Evolutionary conservation across 2,113 vertebrate species (phyloP).

Genomic region (Neopipo cinnamomea): DNA sequence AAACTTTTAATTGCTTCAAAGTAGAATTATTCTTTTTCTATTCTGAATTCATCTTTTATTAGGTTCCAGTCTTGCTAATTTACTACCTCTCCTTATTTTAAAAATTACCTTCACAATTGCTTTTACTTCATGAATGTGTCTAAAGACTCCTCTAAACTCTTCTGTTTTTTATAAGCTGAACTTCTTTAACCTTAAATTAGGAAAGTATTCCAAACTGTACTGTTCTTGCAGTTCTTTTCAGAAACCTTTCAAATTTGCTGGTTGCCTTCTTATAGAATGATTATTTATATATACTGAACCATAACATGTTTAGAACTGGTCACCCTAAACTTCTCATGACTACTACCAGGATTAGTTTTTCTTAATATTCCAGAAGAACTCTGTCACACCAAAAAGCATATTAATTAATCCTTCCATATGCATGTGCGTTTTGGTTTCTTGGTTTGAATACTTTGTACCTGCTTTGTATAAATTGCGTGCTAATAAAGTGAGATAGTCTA

Average conservation of each 20-base stretch:
- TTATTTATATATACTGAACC: background rate
- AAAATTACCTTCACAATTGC: background rate
- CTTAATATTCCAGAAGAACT: background rate
- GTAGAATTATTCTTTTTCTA: background rate
- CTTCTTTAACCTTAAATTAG: background rate
- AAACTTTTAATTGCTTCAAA: background rate
- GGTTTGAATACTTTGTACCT: background rate
- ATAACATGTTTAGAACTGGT: background rate
- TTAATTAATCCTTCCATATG: background rate
- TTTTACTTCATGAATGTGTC: background rate
- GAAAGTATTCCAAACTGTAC: background rate
- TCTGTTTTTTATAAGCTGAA: background rate
- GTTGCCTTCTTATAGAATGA: background rate
- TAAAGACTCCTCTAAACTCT: background rate
- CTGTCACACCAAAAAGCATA: background rate
- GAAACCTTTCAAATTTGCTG: background rate
- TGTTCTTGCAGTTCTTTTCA: background rate
- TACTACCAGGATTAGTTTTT: background rate
- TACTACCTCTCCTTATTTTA: background rate
- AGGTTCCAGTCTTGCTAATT: background rate
- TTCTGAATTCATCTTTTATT: background rate
- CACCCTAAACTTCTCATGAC: background rate
- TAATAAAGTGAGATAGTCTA: background rate
- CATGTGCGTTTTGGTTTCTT: background rate
- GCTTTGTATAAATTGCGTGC: background rate